Evolutionary conservation across 1,140 invertebrate species (phyloP).

Genomic region (Rhopalosiphum padi): DNA sequence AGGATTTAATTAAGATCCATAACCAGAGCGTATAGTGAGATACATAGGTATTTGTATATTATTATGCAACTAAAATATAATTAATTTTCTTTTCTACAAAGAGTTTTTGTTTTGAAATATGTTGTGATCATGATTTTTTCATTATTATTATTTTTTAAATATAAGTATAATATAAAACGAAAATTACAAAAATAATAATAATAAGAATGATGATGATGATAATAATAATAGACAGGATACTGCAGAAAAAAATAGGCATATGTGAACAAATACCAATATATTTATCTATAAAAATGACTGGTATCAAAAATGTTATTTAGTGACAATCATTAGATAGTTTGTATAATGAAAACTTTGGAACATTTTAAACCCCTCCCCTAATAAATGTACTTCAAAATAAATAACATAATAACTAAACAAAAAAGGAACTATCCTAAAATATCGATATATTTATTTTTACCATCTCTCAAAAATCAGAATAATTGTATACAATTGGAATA

Average conservation of each 20-base stretch:
- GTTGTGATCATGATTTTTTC: background rate
- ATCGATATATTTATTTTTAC: background rate
- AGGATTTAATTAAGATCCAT: background rate
- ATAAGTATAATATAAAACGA: background rate
- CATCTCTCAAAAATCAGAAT: background rate
- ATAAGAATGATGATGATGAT: too few relatives aligned
- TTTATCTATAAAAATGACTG: background rate
- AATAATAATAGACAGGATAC: background rate
- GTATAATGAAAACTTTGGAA: background rate
- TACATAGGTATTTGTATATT: background rate
- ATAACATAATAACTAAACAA: background rate
- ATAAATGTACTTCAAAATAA: background rate
- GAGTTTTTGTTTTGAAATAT: constrained; percentile 15
- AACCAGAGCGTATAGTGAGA: constrained; percentile 11
- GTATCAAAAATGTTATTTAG: background rate
- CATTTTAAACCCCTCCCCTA: background rate
- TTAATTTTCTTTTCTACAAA: background rate
- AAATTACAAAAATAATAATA: background rate
- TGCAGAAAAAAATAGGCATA: background rate
- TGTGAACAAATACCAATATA: background rate
- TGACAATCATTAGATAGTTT: too few relatives aligned
- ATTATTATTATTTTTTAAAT: background rate
- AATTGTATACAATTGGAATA: background rate
- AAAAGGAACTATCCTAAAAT: background rate
- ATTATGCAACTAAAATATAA: background rate